Evolutionary conservation across 2,113 vertebrate genomes (phyloP), one percentile per base, ranked within the genome.

Genomic region (Meleagris gallopavo): DNA sequence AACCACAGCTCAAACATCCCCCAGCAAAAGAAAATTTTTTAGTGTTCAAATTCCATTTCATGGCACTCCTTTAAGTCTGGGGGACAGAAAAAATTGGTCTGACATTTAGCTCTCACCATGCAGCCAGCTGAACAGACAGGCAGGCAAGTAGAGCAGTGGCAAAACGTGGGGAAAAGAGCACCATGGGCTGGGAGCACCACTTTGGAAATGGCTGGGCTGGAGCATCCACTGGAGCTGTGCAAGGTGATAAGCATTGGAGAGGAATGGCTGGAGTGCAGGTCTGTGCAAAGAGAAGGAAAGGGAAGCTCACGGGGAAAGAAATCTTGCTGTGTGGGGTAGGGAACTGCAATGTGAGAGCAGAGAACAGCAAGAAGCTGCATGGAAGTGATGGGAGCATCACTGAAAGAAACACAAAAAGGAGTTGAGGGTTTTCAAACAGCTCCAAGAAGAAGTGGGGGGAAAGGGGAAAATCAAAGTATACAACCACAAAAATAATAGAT

Each of bases 111-210:
- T 90, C 2, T 0, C 50, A 89, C 83, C 88, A 92, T 82, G 78
- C 36, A 95, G 95, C 75, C 94, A 95, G 72, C 80, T 92, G 57
- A 96, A 95, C 88, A 91, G 81, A 94, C 55, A 9, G 86, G 95
- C 94, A 83, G 71, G 73, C 1, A 0, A 89, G 70, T 74, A 86
- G 25, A 89, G 78, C 69, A 57, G 77, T 0, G 0, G 21, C 4
- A 73, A 48, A 78, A 65, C 54, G 72, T 1, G 22, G 50, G 73
- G 57, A 14, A 25, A 76, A 34, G 34, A 32, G 69, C 11, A 15
- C 6, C 2, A 48, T 14, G 38, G 50, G 7, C 70, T 84, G 71
- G 34, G 69, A 89, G 32, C 55, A 83, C 2, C 18, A 0, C 2
- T 3, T 55, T 43, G 41, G 60, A 25, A 58, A 70, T 45, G n/a